phyloP scores from a whole-genome alignment of 2,113 vertebrate genomes.

The Stomatorhinus ivindoensis region DNA sequence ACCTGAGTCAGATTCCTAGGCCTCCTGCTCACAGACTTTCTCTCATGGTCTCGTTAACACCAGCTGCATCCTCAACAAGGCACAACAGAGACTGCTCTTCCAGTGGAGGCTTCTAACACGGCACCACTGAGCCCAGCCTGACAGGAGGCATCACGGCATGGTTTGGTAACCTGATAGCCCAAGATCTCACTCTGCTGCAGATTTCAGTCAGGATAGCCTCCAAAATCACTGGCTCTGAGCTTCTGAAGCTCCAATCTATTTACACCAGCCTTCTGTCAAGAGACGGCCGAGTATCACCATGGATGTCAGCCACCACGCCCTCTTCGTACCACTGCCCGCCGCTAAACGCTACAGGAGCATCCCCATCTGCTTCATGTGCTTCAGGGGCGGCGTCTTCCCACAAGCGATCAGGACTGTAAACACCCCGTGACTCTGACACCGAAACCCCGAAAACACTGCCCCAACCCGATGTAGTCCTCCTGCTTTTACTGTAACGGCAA shows the following conservation, averaged over 20 bases:
- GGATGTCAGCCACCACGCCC: not conserved
- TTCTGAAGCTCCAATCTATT: not conserved
- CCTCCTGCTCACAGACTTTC: not conserved
- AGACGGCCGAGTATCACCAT: not conserved
- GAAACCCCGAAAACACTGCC: not conserved
- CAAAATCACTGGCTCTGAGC: not conserved
- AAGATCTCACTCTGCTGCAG: not conserved
- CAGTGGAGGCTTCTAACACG: not conserved
- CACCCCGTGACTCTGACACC: not conserved
- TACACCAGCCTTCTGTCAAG: not conserved
- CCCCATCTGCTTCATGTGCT: not conserved
- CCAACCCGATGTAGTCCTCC: not conserved
- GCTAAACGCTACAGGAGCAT: not conserved
- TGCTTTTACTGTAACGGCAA: not conserved
- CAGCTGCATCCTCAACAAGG: not conserved
- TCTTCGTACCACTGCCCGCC: not conserved
- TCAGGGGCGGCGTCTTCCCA: not conserved
- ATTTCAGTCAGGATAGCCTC: not conserved
- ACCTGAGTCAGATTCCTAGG: not conserved
- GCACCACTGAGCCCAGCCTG: not conserved
- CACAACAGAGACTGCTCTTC: not conserved
- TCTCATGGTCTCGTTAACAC: not conserved
- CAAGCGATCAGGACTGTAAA: not conserved
- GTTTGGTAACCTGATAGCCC: not conserved
- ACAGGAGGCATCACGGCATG: not conserved